phyloP scores from a whole-genome alignment of 2,797 vertebrate species.

The Enteromius trimaculatus region DNA sequence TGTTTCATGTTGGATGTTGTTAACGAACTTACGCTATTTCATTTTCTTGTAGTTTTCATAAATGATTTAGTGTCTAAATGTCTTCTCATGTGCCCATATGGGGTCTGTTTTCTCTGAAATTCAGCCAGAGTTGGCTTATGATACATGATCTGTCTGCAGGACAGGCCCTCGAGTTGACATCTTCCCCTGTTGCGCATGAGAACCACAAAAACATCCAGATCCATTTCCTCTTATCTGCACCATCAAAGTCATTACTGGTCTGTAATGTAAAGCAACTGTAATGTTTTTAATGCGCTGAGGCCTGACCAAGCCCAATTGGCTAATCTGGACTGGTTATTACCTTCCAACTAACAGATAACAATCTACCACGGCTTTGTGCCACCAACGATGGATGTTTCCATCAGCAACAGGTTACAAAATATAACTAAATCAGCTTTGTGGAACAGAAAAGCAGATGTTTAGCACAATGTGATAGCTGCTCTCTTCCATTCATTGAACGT shows the following conservation, averaged over 20 bases:
- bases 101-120: constrained; percentile 66
- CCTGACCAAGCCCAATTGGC: constrained; percentile 59
- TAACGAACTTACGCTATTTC: neutral
- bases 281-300: constrained; percentile 60
- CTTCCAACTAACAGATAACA: constrained; percentile 57
- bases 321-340: constrained; percentile 58
- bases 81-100: constrained; percentile 65
- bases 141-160: constrained; percentile 60
- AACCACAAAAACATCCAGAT: constrained; percentile 53
- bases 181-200: constrained; percentile 50
- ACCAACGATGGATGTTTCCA: constrained; percentile 52
- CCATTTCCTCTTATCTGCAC: constrained; percentile 48
- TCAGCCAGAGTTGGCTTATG: constrained; percentile 61
- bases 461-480: neutral
- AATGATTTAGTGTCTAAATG: neutral
- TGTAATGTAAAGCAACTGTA: constrained; percentile 45
- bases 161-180: constrained; percentile 54
- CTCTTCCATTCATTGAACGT: neutral
- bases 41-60: neutral
- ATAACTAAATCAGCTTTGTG: constrained; percentile 26
- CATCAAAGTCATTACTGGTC: constrained; percentile 49
- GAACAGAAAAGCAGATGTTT: neutral
- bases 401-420: constrained; percentile 30
- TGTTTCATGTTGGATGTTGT: neutral
- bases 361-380: constrained; percentile 53